phyloP scores from a whole-genome alignment of 2,888 invertebrate genomes.

The Rapana venosa region DNA sequence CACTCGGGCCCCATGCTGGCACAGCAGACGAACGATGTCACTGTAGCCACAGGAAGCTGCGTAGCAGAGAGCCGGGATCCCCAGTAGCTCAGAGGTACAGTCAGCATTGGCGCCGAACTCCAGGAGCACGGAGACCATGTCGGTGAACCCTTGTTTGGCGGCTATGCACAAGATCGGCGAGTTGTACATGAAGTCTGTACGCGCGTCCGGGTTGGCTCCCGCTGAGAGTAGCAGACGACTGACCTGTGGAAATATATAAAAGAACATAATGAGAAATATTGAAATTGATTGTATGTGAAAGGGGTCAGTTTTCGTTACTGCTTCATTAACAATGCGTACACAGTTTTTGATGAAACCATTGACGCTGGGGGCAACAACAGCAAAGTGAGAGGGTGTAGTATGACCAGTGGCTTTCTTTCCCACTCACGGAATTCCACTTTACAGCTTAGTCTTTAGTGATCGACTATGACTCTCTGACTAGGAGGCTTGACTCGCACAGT shows the following conservation, averaged over 20 bases:
- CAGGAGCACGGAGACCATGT: constrained; percentile 92
- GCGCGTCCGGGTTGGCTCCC: constrained; percentile 91
- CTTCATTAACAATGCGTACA: too few relatives aligned
- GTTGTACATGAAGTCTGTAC: constrained; percentile 83
- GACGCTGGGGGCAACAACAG: too few relatives aligned
- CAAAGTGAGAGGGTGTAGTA: too few relatives aligned
- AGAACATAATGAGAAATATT: too few relatives aligned
- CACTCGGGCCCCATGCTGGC: constrained; percentile 56
- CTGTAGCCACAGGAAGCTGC: constrained; percentile 94
- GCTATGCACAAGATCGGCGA: constrained; percentile 90
- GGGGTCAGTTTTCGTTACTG: too few relatives aligned
- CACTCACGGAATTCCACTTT: too few relatives aligned
- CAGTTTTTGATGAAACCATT: too few relatives aligned
- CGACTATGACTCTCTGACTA: too few relatives aligned
- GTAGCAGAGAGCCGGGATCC: constrained; percentile 91
- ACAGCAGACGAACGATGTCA: constrained; percentile 85
- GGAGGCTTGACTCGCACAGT: too few relatives aligned
- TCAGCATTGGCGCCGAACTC: constrained; percentile 95
- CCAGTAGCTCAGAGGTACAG: constrained; percentile 88
- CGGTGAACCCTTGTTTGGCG: constrained; percentile 92
- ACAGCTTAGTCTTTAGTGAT: too few relatives aligned
- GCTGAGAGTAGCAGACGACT: constrained; percentile 92
- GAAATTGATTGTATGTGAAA: not conserved
- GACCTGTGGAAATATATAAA: constrained; percentile 82
- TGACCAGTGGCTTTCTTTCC: too few relatives aligned